Percentiles rank a stretch among this genome's conserved stretches.
Evolutionary conservation across 2,888 invertebrate species (phyloP).

Genomic region (Schizaphis graminum): DNA sequence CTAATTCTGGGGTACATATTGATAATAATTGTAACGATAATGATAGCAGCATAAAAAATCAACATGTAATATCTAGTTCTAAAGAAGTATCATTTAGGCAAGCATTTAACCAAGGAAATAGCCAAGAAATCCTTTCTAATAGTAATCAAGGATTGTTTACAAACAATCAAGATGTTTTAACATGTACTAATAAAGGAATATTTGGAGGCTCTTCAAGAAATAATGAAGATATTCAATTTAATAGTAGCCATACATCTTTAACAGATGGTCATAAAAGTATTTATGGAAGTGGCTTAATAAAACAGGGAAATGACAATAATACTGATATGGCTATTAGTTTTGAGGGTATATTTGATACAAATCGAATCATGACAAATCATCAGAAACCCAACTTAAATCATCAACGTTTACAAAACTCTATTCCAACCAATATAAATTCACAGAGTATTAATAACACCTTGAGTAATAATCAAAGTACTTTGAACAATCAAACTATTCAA

Average conservation of each 20-base stretch:
- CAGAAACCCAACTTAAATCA: constrained; percentile 42
- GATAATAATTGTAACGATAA: constrained; percentile 58
- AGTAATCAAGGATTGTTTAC: constrained; percentile 52
- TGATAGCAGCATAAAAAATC: constrained; percentile 46
- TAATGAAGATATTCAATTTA: constrained; percentile 54
- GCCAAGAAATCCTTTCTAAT: constrained; percentile 52
- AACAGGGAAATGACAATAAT: constrained; percentile 35
- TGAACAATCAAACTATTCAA: constrained; percentile 40
- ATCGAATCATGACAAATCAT: constrained; percentile 44
- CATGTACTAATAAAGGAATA: constrained; percentile 49
- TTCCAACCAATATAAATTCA: constrained; percentile 31
- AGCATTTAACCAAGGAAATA: constrained; percentile 49
- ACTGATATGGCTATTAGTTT: constrained; percentile 48
- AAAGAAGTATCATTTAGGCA: constrained; percentile 58
- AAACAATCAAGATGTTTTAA: constrained; percentile 44
- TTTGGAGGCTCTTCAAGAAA: constrained; percentile 31
- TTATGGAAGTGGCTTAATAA: constrained; percentile 50
- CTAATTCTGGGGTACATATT: constrained; percentile 1
- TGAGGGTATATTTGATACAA: constrained; percentile 54
- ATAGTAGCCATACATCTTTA: constrained; percentile 29
- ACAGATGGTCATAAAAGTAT: constrained; percentile 55
- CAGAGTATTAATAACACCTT: constrained; percentile 42
- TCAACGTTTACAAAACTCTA: constrained; percentile 42
- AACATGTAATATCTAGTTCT: constrained; percentile 23
- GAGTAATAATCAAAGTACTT: constrained; percentile 42